These are phyloP conservation scores for Pipistrellus kuhlii DNA, from an alignment of 2,797 vertebrate species.

Conservation along the genomic window DNA sequence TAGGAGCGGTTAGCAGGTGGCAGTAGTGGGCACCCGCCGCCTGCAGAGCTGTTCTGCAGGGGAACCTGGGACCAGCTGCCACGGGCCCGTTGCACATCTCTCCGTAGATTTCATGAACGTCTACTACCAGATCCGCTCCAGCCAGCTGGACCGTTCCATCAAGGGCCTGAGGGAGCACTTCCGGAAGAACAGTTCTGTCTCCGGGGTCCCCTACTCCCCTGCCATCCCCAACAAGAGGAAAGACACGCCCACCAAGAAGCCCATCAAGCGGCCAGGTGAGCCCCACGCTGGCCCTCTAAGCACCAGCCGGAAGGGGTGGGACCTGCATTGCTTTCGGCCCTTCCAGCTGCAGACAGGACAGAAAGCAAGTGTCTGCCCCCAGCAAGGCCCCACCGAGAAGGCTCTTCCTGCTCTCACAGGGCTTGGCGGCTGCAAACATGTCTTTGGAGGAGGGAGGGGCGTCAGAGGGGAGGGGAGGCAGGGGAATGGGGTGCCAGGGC, in stretches of 20 bases:
- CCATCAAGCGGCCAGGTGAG: conserved; percentile 96
- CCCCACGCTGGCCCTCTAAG: background rate
- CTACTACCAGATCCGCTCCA: conserved; percentile 98
- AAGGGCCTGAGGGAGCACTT: conserved; percentile 98
- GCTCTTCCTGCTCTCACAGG: background rate
- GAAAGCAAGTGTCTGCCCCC: background rate
- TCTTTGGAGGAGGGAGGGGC: background rate
- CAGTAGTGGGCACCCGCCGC: rapidly evolving
- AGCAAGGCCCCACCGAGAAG: background rate
- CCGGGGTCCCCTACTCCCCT: conserved; percentile 95
- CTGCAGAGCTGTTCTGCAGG: background rate
- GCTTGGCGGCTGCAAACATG: background rate
- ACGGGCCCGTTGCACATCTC: background rate
- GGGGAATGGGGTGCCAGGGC: background rate
- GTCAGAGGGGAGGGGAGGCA: background rate
- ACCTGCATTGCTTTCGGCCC: background rate
- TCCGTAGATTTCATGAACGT: conserved; percentile 99
- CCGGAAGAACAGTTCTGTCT: conserved; percentile 96
- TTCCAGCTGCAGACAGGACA: background rate
- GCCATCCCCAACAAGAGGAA: conserved; percentile 97
- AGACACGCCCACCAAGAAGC: conserved; percentile 98
- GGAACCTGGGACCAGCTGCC: background rate
- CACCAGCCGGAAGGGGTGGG: background rate
- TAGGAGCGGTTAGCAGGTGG: no score
- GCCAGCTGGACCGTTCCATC: conserved; percentile 97